Evolutionary conservation across 2,113 vertebrate genomes (phyloP).

Genomic region (Corydoras sp.): DNA sequence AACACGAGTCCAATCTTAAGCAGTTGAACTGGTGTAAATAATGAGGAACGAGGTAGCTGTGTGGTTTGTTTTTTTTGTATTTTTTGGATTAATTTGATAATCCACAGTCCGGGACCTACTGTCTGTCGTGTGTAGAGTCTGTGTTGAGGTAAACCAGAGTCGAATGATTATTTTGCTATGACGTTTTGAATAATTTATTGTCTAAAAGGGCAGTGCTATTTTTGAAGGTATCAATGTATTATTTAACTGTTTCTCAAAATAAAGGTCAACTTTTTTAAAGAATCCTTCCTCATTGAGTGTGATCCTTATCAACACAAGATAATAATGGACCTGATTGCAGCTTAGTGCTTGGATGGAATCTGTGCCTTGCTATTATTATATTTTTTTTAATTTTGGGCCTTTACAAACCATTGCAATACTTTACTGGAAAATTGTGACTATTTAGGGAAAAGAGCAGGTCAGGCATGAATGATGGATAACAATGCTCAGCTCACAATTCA

Average conservation of each 20-base stretch:
- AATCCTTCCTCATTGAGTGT: background rate
- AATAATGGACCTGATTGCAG: background rate
- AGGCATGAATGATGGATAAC: too few relatives aligned
- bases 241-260: conserved; percentile 57
- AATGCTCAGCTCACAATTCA: too few relatives aligned
- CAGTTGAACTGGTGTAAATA: conserved; percentile 4
- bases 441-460: too few relatives aligned
- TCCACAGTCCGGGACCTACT: conserved; percentile 25
- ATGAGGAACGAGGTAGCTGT: conserved; percentile 7
- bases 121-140: conserved; percentile 38
- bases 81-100: conserved; percentile 37
- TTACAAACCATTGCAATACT: too few relatives aligned
- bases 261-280: conserved; percentile 43
- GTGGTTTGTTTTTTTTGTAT: conserved; percentile 21
- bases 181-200: conserved; percentile 49
- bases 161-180: conserved; percentile 48
- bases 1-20: background rate
- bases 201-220: conserved; percentile 49
- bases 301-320: background rate
- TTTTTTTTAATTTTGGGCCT: too few relatives aligned
- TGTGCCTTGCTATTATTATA: too few relatives aligned
- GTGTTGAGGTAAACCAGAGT: conserved; percentile 37
- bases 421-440: too few relatives aligned
- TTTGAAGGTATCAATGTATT: conserved; percentile 50
- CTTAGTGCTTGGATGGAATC: background rate